Evolutionary conservation across 2,888 invertebrate species (phyloP).

Genomic region (Ormyrus thymus): DNA sequence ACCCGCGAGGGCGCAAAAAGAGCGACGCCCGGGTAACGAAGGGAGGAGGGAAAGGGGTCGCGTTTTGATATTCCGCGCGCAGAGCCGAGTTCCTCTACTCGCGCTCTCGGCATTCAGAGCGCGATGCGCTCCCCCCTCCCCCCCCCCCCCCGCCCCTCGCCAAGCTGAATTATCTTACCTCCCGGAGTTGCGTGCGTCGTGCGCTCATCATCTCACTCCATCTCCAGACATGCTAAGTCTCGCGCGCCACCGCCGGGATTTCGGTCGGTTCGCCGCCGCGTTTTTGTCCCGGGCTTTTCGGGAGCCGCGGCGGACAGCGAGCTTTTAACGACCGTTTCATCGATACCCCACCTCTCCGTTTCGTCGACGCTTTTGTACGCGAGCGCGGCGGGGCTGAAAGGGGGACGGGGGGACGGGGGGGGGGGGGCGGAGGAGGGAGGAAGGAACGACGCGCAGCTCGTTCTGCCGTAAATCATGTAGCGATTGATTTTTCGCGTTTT

Average conservation of each 20-base stretch:
- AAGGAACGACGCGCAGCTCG: conserved; percentile 1
- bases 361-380: not conserved
- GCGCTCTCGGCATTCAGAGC: conserved; percentile 53
- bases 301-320: not conserved
- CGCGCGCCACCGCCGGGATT: not conserved
- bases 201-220: no score
- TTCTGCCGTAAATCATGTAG: conserved; percentile 35
- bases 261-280: not conserved
- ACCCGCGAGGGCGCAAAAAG: not conserved
- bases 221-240: no score
- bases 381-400: no score
- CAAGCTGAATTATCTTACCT: conserved; percentile 55
- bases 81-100: conserved; percentile 36
- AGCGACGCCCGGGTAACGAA: not conserved
- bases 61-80: conserved; percentile 50
- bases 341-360: not conserved
- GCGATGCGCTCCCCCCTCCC: conserved; percentile 36
- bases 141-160: not conserved
- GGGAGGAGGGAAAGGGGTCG: conserved; percentile 13
- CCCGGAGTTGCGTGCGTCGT: not conserved
- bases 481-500: conserved; percentile 19
- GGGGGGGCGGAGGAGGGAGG: no score
- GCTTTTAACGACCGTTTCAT: conserved; percentile 24
- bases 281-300: not conserved
- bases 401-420: no score